These are phyloP conservation scores for Nomada ferruginata DNA, from an alignment of 2,888 invertebrate species.

Conservation along the genomic window DNA sequence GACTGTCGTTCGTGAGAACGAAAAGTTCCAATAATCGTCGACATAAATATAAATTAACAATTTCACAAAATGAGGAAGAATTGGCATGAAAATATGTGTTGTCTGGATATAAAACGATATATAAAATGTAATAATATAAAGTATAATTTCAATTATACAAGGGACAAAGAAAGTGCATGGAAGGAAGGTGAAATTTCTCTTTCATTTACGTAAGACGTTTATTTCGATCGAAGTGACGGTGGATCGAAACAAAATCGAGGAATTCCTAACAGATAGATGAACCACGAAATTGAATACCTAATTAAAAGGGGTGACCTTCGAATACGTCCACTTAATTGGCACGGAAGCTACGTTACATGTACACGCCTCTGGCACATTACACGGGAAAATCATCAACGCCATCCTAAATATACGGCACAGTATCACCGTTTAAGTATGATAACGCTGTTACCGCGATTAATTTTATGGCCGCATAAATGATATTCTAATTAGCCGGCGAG, in stretches of 20 bases:
- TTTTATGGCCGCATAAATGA: neutral
- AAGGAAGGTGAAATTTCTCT: neutral
- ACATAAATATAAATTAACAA: no score
- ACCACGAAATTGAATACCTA: constrained; percentile 38
- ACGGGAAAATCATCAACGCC: neutral
- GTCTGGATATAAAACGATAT: no score
- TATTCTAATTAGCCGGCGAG: neutral
- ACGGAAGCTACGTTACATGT: constrained; percentile 3
- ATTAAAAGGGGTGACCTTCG: constrained; percentile 16
- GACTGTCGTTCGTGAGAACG: no score
- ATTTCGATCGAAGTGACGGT: neutral
- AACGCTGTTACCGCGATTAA: neutral
- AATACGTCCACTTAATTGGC: constrained; percentile 27
- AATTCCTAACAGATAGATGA: constrained; percentile 1
- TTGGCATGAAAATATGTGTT: neutral
- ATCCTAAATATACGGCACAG: neutral
- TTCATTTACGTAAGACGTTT: neutral
- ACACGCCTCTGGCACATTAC: neutral
- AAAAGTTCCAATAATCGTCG: no score
- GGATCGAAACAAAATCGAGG: constrained; percentile 5
- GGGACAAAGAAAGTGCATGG: neutral
- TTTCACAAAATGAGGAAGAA: no score
- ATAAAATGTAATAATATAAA: no score
- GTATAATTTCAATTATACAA: neutral
- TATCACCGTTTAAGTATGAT: neutral